Evolutionary conservation across 2,113 vertebrate species (phyloP).

Genomic region (Glareola pratincola): DNA sequence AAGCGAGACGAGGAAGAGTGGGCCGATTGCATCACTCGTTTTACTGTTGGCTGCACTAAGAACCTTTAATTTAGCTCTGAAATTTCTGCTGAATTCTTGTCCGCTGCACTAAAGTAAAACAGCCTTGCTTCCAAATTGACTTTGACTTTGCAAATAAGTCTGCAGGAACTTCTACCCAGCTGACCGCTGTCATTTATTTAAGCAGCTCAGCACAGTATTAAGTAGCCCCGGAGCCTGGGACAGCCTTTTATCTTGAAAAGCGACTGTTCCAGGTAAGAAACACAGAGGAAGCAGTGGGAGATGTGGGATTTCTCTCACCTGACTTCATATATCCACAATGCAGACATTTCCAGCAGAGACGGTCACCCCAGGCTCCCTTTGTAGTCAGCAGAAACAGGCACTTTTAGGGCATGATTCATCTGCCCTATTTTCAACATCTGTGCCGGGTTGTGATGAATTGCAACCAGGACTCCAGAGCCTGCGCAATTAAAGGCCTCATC

Average conservation of each 20-base stretch:
- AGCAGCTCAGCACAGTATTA: not conserved
- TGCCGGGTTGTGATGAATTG: not conserved
- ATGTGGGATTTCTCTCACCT: constrained; percentile 51
- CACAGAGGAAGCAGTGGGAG: not conserved
- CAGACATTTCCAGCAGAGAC: not conserved
- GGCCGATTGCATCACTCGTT: not conserved
- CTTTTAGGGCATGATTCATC: constrained; percentile 58
- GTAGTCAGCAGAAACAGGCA: constrained; percentile 40
- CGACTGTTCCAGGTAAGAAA: constrained; percentile 14
- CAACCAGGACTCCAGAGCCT: not conserved
- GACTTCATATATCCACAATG: not conserved
- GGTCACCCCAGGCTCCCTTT: constrained; percentile 23
- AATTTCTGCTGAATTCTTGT: constrained; percentile 15
- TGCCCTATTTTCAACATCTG: constrained; percentile 48
- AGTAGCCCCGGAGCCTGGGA: not conserved
- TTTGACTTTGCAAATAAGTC: constrained; percentile 6
- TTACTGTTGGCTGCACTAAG: constrained; percentile 33
- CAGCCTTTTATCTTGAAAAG: constrained; percentile 11
- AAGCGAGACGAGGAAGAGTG: not conserved
- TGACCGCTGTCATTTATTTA: not conserved
- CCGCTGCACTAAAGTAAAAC: not conserved
- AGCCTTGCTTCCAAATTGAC: not conserved
- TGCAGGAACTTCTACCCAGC: not conserved
- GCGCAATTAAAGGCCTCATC: not conserved
- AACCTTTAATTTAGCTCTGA: not conserved